Base-by-base conservation (phyloP, 2,113 vertebrate species). In the Megaleporinus macrocephalus region DNA sequence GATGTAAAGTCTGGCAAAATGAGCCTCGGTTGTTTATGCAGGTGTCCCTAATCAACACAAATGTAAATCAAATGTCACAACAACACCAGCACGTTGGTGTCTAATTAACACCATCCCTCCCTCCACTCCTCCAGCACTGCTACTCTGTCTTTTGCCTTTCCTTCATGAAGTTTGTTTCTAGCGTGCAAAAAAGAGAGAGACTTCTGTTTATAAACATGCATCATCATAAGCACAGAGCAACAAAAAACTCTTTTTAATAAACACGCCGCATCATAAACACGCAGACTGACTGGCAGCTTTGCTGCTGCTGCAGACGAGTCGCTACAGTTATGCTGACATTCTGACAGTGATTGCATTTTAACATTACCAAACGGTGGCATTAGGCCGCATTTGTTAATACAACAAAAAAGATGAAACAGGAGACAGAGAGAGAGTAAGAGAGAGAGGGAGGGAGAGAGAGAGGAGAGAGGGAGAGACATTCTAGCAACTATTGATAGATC, bases 41-140 rank as follows among this genome's bases (percentile, higher is more conserved):
- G 72, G 72, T 68, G 79, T 81, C 72, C 65, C 47, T 68, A 75
- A 53, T 81, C 62, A 41, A 51, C 44, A 5, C 15, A 22, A 55
- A 65, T 13, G 66, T 41, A 70, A 41, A 33, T 14, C 30, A 41
- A 81, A 75, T 74, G 79, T 81, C 62, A 74, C 29, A 80, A 81
- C 79, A 81, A 44, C 4, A 11, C 30, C 30, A 53, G 18, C 73
- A 30, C 27, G 15, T 29, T 66, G 63, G 29, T 36, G 51, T 24
- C 36, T 80, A 80, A 80, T 73, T 73, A 80, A 65, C 44, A 11
- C 70, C 30, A 79, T 5, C 12, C 47, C n/a, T 65, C 14, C 57
- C 10, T 80, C 29, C 55, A 49, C 26, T 51, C 26, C 59, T 63
- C 53, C 20, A 33, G 0, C 27, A 9, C 33, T 11, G 26, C 29